Base-by-base conservation (phyloP, 2,797 vertebrate genomes). In the Benthosema pterotum region DNA sequence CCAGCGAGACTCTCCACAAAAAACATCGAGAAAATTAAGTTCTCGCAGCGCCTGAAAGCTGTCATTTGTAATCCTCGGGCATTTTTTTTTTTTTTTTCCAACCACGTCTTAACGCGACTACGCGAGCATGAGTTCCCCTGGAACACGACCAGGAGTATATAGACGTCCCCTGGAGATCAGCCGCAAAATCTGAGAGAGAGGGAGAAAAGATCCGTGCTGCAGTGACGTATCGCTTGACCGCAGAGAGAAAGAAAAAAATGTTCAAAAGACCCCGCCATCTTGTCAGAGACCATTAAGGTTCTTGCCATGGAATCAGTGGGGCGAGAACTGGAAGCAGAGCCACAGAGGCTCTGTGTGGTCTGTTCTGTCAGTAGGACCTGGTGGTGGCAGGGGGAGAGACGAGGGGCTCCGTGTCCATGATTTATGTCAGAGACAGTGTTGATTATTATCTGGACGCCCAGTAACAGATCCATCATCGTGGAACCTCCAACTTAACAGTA, bases 181-280 rank as follows among this genome's bases (percentile, higher is more conserved):
- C 63, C 50, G 32, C 8, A 5, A 28, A 11, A 65, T 50, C 53
- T 57, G 32, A 50, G 32, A 0, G 32, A 38, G 6, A 32, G 28
- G 8, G 28, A 32, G 28, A 32, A 7, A 32, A 7, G 8, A 51
- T 54, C 54, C 43, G 54, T n/a, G 15, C 13, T 38, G 13, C 38
- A 50, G 54, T 65, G 63, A 65, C 32, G 32, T 45, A 28, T 17
- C 15, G 28, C 28, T 25, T 16, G 63, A 57, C 63, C 54, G n/a
- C 63, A 65, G 28, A 38, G 32, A 38, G n/a, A n/a, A n/a, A n/a
- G n/a, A n/a, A n/a, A 38, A 38, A 38, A 38, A 58, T 19, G 52
- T 65, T 70, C 57, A 68, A 71, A 76, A 64, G n/a, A n/a, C 59
- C 59, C 22, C 38, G 56, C 45, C 66, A 64, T 60, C 63, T 67